A percentile compares a stretch with the other conserved stretches of the same genome.
These are phyloP conservation scores for Axinella damicornis DNA, from an alignment of 37 sponge, comb jelly and placozoan species.

Conservation along the genomic window DNA sequence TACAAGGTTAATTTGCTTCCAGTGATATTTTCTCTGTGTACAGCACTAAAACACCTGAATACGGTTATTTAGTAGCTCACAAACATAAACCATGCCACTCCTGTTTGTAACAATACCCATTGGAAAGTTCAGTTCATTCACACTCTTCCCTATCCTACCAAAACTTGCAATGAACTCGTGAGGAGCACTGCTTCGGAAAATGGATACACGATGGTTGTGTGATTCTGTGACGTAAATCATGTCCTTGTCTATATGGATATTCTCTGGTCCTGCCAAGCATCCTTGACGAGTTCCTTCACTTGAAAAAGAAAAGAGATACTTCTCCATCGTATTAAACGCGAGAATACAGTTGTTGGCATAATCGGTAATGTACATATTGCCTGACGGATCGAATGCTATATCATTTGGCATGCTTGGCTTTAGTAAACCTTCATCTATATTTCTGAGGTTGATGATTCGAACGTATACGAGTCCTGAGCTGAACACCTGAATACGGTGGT, in stretches of 20 bases:
- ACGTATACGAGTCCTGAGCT: not conserved
- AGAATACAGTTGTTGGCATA: slow-evolving; percentile 31
- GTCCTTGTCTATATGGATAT: slow-evolving; percentile 17
- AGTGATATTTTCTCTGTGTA: too few species aligned
- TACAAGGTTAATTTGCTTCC: too few species aligned
- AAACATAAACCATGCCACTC: slow-evolving; percentile 5
- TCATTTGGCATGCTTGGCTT: slow-evolving; percentile 1
- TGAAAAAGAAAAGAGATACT: not conserved
- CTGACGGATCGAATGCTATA: not conserved
- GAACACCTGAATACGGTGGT: slow-evolving; percentile 44
- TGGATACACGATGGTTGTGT: slow-evolving; percentile 30
- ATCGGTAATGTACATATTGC: slow-evolving; percentile 3
- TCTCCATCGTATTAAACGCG: not conserved
- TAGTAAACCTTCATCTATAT: not conserved
- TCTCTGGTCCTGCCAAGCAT: slow-evolving; percentile 1
- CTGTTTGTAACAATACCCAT: slow-evolving; percentile 6
- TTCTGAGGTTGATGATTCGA: not conserved
- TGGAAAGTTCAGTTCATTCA: slow-evolving; percentile 5
- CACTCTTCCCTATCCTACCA: slow-evolving; percentile 12
- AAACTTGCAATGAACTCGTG: slow-evolving; percentile 14
- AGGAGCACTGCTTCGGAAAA: slow-evolving; percentile 2
- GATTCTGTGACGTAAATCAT: slow-evolving; percentile 35
- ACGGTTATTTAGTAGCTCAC: slow-evolving; percentile 18
- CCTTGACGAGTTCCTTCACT: not conserved
- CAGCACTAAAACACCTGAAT: slow-evolving; percentile 10